Conservation (phyloP, 2,888 invertebrate species). For the Timema cristinae region DNA sequence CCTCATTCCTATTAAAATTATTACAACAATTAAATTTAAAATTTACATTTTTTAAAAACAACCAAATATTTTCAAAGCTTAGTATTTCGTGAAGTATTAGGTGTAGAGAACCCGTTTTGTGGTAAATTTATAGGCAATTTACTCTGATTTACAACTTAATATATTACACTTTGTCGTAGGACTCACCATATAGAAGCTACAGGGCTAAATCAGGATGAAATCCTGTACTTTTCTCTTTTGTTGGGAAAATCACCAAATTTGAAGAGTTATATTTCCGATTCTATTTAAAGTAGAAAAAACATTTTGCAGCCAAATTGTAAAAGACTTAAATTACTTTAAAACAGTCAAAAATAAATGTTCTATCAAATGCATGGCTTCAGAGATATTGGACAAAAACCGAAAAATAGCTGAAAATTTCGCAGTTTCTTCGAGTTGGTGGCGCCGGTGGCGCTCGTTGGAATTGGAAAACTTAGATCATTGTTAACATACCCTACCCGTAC, state of each 20-base stretch:
- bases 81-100: not conserved
- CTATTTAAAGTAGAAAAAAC: not conserved
- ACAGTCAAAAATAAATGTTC: rapidly evolving
- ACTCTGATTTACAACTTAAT: not conserved
- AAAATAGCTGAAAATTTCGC: not conserved
- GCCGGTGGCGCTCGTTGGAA: not conserved
- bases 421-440: not conserved
- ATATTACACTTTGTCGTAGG: not conserved
- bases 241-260: not conserved
- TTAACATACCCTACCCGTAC: not conserved
- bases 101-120: not conserved
- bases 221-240: not conserved
- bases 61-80: not conserved
- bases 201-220: not conserved
- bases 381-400: not conserved
- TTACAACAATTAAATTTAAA: not conserved
- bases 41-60: not conserved
- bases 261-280: not conserved
- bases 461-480: not conserved
- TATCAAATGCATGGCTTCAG: not conserved
- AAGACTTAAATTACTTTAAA: not conserved
- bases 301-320: not conserved
- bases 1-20: not conserved
- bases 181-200: not conserved
- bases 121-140: not conserved